These are phyloP conservation scores for Nemotelus pantherinus DNA, from an alignment of 2,888 invertebrate genomes.

Conservation along the genomic window DNA sequence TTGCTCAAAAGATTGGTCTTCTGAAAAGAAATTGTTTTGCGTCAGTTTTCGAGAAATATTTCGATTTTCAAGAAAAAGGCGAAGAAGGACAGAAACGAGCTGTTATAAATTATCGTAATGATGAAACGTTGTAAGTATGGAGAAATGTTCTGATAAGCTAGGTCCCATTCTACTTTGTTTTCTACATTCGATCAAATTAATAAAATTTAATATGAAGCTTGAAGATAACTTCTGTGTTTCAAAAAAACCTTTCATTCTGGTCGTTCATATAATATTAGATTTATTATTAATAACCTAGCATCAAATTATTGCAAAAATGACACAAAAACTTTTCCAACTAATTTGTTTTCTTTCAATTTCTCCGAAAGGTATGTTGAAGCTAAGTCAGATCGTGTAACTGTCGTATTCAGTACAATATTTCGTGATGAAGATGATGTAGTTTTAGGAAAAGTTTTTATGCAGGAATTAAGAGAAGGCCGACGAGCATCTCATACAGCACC, in stretches of 20 bases:
- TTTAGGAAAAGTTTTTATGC: constrained; percentile 99
- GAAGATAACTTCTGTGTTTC: no score
- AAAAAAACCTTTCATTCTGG: no score
- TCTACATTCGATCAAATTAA: no score
- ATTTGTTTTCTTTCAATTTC: no score
- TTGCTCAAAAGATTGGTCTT: constrained; percentile 92
- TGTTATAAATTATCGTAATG: constrained; percentile 97
- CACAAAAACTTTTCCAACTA: no score
- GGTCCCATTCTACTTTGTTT: no score
- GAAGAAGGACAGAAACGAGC: constrained; percentile 92
- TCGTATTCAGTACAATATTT: constrained; percentile 98
- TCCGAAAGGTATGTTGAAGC: constrained; percentile 92
- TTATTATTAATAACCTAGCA: no score
- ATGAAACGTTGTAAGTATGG: constrained; percentile 92
- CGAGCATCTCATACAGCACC: constrained; percentile 95
- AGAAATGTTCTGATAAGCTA: no score
- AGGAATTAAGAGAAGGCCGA: constrained; percentile 97
- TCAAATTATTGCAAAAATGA: no score
- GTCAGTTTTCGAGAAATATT: constrained; percentile 99
- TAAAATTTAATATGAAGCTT: no score
- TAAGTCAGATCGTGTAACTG: constrained; percentile 97
- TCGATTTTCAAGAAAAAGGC: constrained; percentile 94
- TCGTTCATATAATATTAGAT: no score
- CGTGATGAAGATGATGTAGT: constrained; percentile 98
- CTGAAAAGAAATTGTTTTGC: constrained; percentile 99